Base-by-base conservation (phyloP, 2,797 vertebrate species). In the Sciaenops ocellatus region DNA sequence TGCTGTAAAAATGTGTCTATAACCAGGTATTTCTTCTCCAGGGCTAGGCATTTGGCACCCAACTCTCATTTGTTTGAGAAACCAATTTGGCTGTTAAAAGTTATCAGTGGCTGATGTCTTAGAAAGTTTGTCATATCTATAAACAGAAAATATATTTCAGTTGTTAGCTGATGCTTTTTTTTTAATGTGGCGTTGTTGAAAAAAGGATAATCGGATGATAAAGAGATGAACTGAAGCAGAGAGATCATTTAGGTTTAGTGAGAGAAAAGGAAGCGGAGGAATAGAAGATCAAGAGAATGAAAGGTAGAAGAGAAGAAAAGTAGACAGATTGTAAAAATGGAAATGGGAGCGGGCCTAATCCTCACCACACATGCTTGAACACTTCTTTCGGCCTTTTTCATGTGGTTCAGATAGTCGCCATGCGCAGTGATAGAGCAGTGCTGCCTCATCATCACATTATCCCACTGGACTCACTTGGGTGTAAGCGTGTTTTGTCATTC, bases 401-500 rank as follows among this genome's bases (percentile, higher is more conserved):
- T 69, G n/a, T 13, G 9, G 62, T 54, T 79, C 6, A 24, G 22
- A 47, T 54, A 5, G 28, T 69, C 59, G 26, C 30, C 44, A n/a
- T 64, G 15, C 65, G 38, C 54, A 48, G 42, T 56, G 44, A 8
- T 5, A 51, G 42, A 26, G 52, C 48, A 69, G 12, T 59, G 12
- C 65, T 17, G 12, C 42, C 50, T 67, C 68, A 48, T 80, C 65
- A 57, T 74, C 67, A 51, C 63, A 69, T 76, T 51, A 60, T 62
- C 48, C 52, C 59, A 3, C 73, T 26, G 28, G 42, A 72, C 66
- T 76, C 60, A 57, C 72, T 80, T 63, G n/a, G 47, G 54, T 87
- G 22, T 69, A 42, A 70, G 72, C 84, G 78, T 82, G 74, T 88
- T 78, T 80, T 79, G 76, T 87, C 82, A 89, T 90, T 90, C 72